These are phyloP conservation scores for Octodon degus DNA, from an alignment of 2,113 vertebrate species.

Conservation along the genomic window DNA sequence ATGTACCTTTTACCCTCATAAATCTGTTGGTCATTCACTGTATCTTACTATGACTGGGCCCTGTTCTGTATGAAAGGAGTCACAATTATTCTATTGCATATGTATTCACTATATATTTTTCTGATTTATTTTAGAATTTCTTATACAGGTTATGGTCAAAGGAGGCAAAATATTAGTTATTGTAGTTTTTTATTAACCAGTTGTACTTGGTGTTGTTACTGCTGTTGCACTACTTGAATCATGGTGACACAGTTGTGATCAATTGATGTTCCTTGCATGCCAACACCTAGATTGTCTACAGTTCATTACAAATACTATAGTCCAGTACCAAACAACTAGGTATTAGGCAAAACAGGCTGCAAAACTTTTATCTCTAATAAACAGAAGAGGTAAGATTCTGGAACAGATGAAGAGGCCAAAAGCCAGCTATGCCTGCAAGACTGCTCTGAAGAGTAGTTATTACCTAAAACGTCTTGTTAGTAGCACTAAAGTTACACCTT, in stretches of 20 bases:
- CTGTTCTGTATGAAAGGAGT: neutral
- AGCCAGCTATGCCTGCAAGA: neutral
- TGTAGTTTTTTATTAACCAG: neutral
- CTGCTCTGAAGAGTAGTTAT: neutral
- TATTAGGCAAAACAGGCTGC: neutral
- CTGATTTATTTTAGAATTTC: neutral
- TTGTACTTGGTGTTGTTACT: neutral
- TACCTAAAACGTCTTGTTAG: neutral
- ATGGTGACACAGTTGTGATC: neutral
- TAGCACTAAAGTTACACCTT: neutral
- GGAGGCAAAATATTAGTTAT: neutral
- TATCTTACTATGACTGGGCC: neutral
- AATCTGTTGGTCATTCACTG: neutral
- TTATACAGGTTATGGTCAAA: neutral
- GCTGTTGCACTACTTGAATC: neutral
- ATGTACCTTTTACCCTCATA: neutral
- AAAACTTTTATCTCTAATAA: neutral
- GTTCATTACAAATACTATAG: neutral
- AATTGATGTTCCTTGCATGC: neutral
- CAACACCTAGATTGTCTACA: neutral
- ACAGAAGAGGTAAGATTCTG: neutral
- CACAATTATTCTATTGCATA: neutral
- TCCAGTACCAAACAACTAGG: neutral
- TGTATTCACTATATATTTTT: neutral
- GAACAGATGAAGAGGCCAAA: neutral